Percentiles rank a stretch among this genome's conserved stretches.
Conservation (phyloP, 1,140 invertebrate species). For the Stegodyphus mimosarum region DNA sequence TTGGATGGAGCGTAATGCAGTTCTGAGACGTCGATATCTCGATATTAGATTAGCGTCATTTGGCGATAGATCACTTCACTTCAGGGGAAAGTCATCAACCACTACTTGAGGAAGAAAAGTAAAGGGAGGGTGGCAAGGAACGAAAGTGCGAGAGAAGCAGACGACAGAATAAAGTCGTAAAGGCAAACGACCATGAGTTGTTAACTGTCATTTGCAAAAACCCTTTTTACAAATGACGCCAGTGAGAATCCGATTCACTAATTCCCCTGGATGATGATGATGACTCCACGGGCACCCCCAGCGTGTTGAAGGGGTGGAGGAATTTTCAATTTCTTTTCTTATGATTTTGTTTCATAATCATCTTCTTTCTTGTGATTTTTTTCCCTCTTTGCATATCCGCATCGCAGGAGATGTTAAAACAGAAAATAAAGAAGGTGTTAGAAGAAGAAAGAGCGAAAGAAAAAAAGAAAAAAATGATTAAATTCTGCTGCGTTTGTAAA, state of each 20-base stretch:
- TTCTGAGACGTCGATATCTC: constrained; percentile 34
- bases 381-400: not conserved
- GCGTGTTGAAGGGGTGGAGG: not conserved
- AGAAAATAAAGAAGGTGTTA: constrained; percentile 24
- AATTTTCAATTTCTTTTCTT: constrained; percentile 11
- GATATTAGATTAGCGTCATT: constrained; percentile 58
- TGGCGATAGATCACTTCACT: constrained; percentile 59
- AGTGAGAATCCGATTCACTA: constrained; percentile 43
- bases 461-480: constrained; percentile 46
- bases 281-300: constrained; percentile 24
- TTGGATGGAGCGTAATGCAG: constrained; percentile 10
- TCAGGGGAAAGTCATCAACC: constrained; percentile 57
- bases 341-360: constrained; percentile 56
- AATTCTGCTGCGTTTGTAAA: constrained; percentile 51
- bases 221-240: constrained; percentile 56
- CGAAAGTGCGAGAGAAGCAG: not conserved
- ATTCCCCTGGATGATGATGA: constrained; percentile 57
- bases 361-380: constrained; percentile 1
- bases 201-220: constrained; percentile 61
- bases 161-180: constrained; percentile 17
- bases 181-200: constrained; percentile 59
- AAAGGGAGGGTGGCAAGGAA: constrained; percentile 4
- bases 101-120: constrained; percentile 39
- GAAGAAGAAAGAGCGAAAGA: too few relatives aligned
- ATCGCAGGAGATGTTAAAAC: constrained; percentile 15